Percentiles rank a stretch among this genome's conserved stretches.
These are phyloP conservation scores for Monochamus saltuarius DNA, from an alignment of 1,140 invertebrate genomes.

Conservation along the genomic window DNA sequence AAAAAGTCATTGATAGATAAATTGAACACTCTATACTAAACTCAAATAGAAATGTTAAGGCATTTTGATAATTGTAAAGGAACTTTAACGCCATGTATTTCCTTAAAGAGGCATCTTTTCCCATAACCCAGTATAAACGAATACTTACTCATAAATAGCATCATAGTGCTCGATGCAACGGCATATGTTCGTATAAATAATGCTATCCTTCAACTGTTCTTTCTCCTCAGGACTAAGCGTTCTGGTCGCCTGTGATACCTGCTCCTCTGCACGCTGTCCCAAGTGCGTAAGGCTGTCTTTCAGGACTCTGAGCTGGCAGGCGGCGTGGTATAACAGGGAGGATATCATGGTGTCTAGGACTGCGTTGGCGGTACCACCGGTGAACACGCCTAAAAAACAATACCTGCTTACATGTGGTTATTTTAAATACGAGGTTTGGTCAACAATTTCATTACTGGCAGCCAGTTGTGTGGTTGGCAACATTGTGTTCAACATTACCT, in stretches of 20 bases:
- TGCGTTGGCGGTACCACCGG: slow-evolving; percentile 39
- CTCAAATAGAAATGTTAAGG: too few relatives aligned
- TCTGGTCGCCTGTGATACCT: neutral
- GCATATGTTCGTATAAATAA: slow-evolving; percentile 30
- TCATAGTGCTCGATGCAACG: slow-evolving; percentile 37
- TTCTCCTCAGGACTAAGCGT: neutral
- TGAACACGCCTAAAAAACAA: slow-evolving; percentile 31
- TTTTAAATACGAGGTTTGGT: too few relatives aligned
- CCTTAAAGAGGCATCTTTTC: too few relatives aligned
- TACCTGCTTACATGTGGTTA: too few relatives aligned
- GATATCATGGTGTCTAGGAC: slow-evolving; percentile 41
- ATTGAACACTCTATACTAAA: too few relatives aligned
- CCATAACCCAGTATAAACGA: too few relatives aligned
- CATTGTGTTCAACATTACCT: too few relatives aligned
- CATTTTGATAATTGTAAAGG: too few relatives aligned
- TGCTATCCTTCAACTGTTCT: neutral
- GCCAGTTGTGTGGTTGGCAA: too few relatives aligned
- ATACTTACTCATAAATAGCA: slow-evolving; percentile 29
- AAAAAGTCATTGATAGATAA: too few relatives aligned
- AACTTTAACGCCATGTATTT: too few relatives aligned
- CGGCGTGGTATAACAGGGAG: slow-evolving; percentile 37
- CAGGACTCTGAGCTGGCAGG: slow-evolving; percentile 41
- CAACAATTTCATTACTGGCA: too few relatives aligned
- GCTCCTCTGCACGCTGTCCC: slow-evolving; percentile 6
- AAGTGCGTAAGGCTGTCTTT: slow-evolving; percentile 35